A percentile compares a stretch with the other conserved stretches of the same genome.
phyloP scores from a whole-genome alignment of 2,888 invertebrate genomes.

The Ctena decussata region DNA sequence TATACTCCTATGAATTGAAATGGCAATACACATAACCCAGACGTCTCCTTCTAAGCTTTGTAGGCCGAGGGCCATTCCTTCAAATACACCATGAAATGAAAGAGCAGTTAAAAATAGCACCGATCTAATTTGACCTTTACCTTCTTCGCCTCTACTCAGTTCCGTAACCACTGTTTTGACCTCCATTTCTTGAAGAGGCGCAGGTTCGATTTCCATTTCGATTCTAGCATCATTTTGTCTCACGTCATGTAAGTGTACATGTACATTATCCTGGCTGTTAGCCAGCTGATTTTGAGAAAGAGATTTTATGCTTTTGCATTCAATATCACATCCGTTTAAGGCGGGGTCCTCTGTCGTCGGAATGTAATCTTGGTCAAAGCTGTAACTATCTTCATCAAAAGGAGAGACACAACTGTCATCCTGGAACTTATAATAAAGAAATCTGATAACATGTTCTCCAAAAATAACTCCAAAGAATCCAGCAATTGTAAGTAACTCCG shows the following conservation, averaged over 20 bases:
- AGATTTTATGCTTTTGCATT: slow-evolving; percentile 65
- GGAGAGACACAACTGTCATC: slow-evolving; percentile 50
- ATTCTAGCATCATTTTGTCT: slow-evolving; percentile 25
- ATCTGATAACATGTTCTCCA: slow-evolving; percentile 79
- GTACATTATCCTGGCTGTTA: slow-evolving; percentile 33
- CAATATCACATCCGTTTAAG: slow-evolving; percentile 59
- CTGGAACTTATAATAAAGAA: slow-evolving; percentile 77
- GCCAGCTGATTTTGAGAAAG: neutral
- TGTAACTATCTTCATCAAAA: slow-evolving; percentile 51
- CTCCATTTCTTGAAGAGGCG: slow-evolving; percentile 74
- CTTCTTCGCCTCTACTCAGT: slow-evolving; percentile 74
- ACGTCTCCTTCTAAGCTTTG: slow-evolving; percentile 79
- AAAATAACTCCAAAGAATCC: slow-evolving; percentile 74
- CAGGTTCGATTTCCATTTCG: slow-evolving; percentile 69
- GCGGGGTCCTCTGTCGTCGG: slow-evolving; percentile 57
- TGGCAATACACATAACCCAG: slow-evolving; percentile 81
- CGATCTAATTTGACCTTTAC: slow-evolving; percentile 78
- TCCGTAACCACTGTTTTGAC: slow-evolving; percentile 80
- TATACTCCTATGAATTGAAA: slow-evolving; percentile 78
- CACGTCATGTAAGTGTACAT: slow-evolving; percentile 26
- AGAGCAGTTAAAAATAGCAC: slow-evolving; percentile 79
- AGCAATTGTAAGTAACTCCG: slow-evolving; percentile 80
- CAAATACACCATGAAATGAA: slow-evolving; percentile 83
- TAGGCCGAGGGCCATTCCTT: slow-evolving; percentile 81
- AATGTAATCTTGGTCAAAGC: slow-evolving; percentile 56